phyloP scores from a whole-genome alignment of 1,140 invertebrate species.

The Euglossa dilemma region DNA sequence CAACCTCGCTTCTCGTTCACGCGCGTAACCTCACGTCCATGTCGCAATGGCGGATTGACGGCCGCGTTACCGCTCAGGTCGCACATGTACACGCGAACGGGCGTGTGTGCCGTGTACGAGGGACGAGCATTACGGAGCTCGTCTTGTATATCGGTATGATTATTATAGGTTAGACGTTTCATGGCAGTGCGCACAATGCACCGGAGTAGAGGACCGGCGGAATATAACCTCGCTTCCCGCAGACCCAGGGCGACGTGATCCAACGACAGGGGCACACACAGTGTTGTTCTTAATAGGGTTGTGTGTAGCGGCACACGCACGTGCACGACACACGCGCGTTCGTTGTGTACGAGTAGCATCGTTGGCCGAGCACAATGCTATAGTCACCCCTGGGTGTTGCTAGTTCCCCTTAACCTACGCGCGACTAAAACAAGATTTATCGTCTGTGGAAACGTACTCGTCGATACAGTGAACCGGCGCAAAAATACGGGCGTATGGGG shows the following conservation, averaged over 20 bases:
- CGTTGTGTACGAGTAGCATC: constrained; percentile 37
- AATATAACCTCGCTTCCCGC: constrained; percentile 44
- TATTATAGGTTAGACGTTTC: constrained; percentile 66
- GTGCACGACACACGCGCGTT: not conserved
- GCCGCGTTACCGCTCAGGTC: constrained; percentile 42
- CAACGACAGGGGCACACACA: constrained; percentile 21
- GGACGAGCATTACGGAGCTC: constrained; percentile 48
- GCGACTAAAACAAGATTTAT: constrained; percentile 54
- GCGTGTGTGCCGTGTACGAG: constrained; percentile 36
- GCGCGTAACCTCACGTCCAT: constrained; percentile 61
- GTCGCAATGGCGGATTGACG: constrained; percentile 58
- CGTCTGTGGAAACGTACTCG: constrained; percentile 44
- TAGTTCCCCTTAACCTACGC: constrained; percentile 54
- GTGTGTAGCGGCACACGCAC: constrained; percentile 6
- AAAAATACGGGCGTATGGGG: constrained; percentile 3
- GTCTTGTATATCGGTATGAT: constrained; percentile 59
- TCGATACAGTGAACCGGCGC: constrained; percentile 6
- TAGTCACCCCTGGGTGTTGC: constrained; percentile 51
- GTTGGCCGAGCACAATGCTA: constrained; percentile 56
- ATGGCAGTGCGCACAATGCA: constrained; percentile 45
- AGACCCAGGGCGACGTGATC: constrained; percentile 47
- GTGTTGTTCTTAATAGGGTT: constrained; percentile 39
- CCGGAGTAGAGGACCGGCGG: constrained; percentile 41
- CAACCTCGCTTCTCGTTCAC: constrained; percentile 46
- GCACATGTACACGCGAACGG: not conserved